These are phyloP conservation scores for Poeciliopsis prolifica DNA, from an alignment of 2,113 vertebrate genomes.

Conservation along the genomic window DNA sequence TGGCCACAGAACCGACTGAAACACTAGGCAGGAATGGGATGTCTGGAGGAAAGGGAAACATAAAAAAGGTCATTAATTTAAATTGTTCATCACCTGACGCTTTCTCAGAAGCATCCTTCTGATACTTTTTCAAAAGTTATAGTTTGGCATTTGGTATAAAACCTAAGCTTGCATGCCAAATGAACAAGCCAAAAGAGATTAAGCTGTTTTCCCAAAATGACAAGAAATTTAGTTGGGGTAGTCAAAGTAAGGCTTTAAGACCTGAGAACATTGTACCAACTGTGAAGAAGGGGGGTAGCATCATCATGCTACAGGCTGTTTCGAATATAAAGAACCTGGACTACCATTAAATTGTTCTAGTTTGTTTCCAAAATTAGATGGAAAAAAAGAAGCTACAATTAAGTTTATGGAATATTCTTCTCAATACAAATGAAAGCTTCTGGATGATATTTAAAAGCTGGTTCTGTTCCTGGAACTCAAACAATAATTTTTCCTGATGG, in stretches of 20 bases:
- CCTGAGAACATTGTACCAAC: not conserved
- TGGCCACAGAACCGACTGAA: slow-evolving; percentile 95
- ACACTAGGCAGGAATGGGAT: slow-evolving; percentile 94
- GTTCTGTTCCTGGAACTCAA: too few species aligned
- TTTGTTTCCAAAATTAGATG: too few species aligned
- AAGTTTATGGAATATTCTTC: too few species aligned
- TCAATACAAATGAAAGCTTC: too few species aligned
- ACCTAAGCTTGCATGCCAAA: not conserved
- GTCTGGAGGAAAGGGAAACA: slow-evolving; percentile 79
- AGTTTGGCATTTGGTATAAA: not conserved
- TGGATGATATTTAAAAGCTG: too few species aligned
- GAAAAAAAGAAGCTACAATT: too few species aligned
- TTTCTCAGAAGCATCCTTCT: not conserved
- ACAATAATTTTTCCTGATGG: too few species aligned
- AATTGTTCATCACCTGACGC: not conserved
- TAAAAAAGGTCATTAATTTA: slow-evolving; percentile 1
- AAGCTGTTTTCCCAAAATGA: not conserved
- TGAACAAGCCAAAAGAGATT: too few species aligned
- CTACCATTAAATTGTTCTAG: too few species aligned
- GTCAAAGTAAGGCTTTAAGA: not conserved
- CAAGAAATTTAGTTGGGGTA: not conserved
- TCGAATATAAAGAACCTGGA: not conserved
- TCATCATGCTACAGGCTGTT: not conserved
- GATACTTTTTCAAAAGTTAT: not conserved
- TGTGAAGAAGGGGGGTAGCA: not conserved